Evolutionary conservation across 2,113 vertebrate species (phyloP), one percentile per base, ranked within the genome.

Genomic region (Neogobius melanostomus): DNA sequence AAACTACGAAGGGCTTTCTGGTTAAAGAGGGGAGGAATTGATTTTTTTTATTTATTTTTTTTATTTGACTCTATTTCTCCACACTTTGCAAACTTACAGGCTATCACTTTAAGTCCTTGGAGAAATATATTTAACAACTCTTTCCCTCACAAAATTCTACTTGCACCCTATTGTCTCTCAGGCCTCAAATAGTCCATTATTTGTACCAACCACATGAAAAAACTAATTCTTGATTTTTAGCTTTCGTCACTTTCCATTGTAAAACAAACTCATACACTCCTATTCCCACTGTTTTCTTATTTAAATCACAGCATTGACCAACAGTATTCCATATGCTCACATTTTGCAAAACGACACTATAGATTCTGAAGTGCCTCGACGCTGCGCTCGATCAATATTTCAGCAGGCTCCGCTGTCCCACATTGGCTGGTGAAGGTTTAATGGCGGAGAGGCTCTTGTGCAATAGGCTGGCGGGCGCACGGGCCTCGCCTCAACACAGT

Each of bases 301-400:
- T 10, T 8, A 28, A 56, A 56, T 56, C 53, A 16, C 51, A 14
- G 51, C n/a, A 1, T 16, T 16, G 15, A 16, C 15, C n/a, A 12
- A n/a, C 53, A 21, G 7, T 17, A 10, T 16, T 10, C 14, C 51
- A 8, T 4, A 16, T 17, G 8, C 53, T 54, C 6, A 44, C 17
- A 65, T 53, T n/a, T 44, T 15, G 12, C 57, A 43, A 60, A 60
- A 6, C 11, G 2, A 14, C 12, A 68, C 67, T 71, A 74, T 69
- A 48, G 77, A 74, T 45, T 71, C 51, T 28, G 43, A 46, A 53
- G 21, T 63, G 59, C 53, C 42, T 65, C 57, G 15, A 56, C 46
- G n/a, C 36, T 64, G 47, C 21, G 21, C 21, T 21, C 52, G 56
- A 80, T 80, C 48, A 75, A 74, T 82, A 88, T 88, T 88, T 88